phyloP scores from a whole-genome alignment of 1,140 invertebrate species.

The Pemphigus obesinymphae region DNA sequence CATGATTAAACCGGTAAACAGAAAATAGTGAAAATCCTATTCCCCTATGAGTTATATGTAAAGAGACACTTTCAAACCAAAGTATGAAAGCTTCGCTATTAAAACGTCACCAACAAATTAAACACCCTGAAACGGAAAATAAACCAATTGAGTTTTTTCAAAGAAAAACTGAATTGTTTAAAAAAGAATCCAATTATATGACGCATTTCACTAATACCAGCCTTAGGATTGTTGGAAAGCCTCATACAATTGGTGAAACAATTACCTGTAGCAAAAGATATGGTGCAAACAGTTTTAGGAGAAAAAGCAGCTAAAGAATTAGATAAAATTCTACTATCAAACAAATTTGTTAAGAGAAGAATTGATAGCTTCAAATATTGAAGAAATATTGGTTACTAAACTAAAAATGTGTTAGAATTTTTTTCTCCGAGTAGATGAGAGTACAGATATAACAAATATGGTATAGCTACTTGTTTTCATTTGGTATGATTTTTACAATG shows the following conservation, averaged over 20 bases:
- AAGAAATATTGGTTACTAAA: constrained; percentile 16
- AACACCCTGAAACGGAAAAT: too few species aligned
- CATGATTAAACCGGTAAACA: too few species aligned
- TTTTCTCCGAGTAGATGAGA: not conserved
- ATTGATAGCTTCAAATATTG: constrained; percentile 46
- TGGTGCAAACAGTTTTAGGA: constrained; percentile 49
- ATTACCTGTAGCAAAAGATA: constrained; percentile 49
- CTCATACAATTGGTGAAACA: constrained; percentile 50
- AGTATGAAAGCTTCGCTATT: too few species aligned
- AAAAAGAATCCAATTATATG: too few species aligned
- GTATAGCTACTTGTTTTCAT: not conserved
- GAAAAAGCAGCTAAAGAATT: constrained; percentile 46
- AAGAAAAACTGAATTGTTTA: too few species aligned
- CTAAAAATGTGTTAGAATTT: not conserved
- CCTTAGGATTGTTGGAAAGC: not conserved
- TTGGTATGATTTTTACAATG: not conserved
- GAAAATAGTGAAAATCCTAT: too few species aligned
- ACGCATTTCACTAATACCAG: not conserved
- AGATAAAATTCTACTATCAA: constrained; percentile 47
- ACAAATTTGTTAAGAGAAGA: constrained; percentile 47
- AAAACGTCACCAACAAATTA: too few species aligned
- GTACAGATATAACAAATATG: constrained; percentile 5
- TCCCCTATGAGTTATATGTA: too few species aligned
- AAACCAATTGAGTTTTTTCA: too few species aligned
- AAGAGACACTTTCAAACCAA: too few species aligned